Base-by-base conservation (phyloP, 2,888 invertebrate genomes). In the Amiota minor region DNA sequence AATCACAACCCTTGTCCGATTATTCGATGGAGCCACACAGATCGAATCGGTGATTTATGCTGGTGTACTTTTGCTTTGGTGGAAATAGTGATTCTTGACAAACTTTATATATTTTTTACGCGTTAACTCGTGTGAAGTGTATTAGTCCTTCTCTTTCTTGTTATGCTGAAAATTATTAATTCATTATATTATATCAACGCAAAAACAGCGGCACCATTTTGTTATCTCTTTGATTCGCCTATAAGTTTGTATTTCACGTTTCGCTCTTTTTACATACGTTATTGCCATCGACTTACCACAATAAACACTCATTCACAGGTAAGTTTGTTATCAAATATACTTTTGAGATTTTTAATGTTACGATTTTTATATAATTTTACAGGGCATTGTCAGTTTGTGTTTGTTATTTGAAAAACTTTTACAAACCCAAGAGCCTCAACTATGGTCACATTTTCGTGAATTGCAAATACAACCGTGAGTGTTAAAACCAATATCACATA, bases 391-490 rank as follows among this genome's bases (percentile, higher is more conserved):
- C 0, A 95, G 96, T 23, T 91, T 98, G 71, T 97, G 98, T 87
- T 91, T 97, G 74, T 91, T 97, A 68, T 98, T 97, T 89, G 98
- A 98, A 89, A 93, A 95, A 85, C 91, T 98, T 56, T 90, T 98
- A 56, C 97, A 98, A 90, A 95, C 95, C 35, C 95, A 96, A 84
- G 98, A 98, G 88, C 96, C 98, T 0, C 92, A 95, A 74, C 91
- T 98, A 61, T 98, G 97, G 95, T 94, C 95, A 80, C 98, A 98
- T 90, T 96, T 98, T 83, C 93, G 95, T 77, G 94, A 95, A 83
- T 93, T 96, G 74, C 94, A 95, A 80, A 94, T 98, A 79, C 96
- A 97, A 88, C 98, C 98, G 97, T 98, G 91, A 94, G 95, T 93
- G 6, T 35, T 35, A 35, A 35, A 35, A 76, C 3, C 45, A 16